A percentile compares a stretch with the other conserved stretches of the same genome.
Conservation (phyloP, 2,888 invertebrate species). For the Tachystola acroxantha region DNA sequence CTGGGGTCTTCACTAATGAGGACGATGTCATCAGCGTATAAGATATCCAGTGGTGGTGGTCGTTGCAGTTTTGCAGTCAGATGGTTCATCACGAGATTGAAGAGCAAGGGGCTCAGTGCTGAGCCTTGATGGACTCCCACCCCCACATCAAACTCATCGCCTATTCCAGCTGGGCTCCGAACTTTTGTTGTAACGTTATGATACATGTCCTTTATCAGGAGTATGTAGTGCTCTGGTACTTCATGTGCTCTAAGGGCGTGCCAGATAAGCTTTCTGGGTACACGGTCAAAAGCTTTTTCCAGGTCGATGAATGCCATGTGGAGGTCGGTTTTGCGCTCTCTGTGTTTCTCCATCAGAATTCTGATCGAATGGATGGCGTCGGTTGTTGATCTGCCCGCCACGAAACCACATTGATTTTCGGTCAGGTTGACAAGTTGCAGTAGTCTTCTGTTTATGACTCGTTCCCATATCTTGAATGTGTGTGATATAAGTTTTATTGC, state of each 20-base stretch:
- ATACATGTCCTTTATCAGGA: too few relatives aligned
- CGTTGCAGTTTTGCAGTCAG: too few relatives aligned
- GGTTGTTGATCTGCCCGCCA: conserved; percentile 11
- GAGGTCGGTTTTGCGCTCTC: background rate
- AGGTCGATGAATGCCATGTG: background rate
- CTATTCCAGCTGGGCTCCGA: too few relatives aligned
- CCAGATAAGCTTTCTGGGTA: background rate
- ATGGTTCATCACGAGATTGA: too few relatives aligned
- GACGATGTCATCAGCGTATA: too few relatives aligned
- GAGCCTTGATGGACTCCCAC: too few relatives aligned
- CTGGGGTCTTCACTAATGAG: too few relatives aligned
- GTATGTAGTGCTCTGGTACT: too few relatives aligned
- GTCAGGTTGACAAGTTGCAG: conserved; percentile 4
- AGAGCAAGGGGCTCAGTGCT: too few relatives aligned
- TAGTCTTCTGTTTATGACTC: conserved; percentile 9
- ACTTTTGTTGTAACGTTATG: too few relatives aligned
- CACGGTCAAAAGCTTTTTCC: background rate
- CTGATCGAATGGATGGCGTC: conserved; percentile 12
- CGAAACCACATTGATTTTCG: conserved; percentile 13
- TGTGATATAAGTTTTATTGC: conserved; percentile 15
- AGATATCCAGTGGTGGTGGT: too few relatives aligned
- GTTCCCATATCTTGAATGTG: conserved; percentile 14
- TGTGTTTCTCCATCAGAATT: conserved; percentile 9
- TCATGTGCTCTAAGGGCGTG: background rate
- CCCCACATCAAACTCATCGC: too few relatives aligned